Base-by-base conservation (phyloP, 1,140 invertebrate genomes). In the Rhagoletis zephyria region DNA sequence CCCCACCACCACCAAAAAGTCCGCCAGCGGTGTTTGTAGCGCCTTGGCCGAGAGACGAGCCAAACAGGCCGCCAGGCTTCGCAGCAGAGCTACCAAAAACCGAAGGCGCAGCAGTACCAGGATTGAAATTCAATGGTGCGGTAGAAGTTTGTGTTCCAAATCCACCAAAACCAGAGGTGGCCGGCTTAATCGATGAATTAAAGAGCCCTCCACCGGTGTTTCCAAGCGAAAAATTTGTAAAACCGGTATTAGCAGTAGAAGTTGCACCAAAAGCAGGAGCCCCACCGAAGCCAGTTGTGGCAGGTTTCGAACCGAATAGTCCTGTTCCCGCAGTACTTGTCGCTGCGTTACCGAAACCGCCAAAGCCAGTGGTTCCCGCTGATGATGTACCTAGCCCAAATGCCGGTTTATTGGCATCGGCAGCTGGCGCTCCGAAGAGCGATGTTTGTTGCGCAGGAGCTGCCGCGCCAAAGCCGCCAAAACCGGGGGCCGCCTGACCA, bases 321-420 rank as follows among this genome's bases (percentile, higher is more conserved):
- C 90, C 87, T 1, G 87, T 90, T 10, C 91, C 91, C 0, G 91
- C 92, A 6, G 91, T 92, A 56, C 90, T 93, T 0, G 92, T 92
- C 64, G 90, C 90, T 2, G 90, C 85, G 0, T 88, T 60, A 3
- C 89, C 94, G 93, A 93, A 95, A 91, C 92, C 91, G n/a, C 92
- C 93, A 87, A 94, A 94, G 5, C 90, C 91, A 1, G 88, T 89
- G 7, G 89, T 48, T 2, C 93, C 90, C 0, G 93, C 94, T 9
- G 93, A 90, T 16, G 93, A 93, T 0, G 92, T 89, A 7, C 91
- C 91, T 10, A 94, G 70, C 7, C 93, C 94, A 90, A 95, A 95
- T 7, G 93, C 90, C 0, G 94, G 89, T 2, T 94, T 93, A 14
- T 94, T 93, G 12, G 91, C 89, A 88, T 95, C 95, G 90, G 96